phyloP scores from a whole-genome alignment of 1,140 invertebrate genomes.

The Holotrichia oblita region DNA sequence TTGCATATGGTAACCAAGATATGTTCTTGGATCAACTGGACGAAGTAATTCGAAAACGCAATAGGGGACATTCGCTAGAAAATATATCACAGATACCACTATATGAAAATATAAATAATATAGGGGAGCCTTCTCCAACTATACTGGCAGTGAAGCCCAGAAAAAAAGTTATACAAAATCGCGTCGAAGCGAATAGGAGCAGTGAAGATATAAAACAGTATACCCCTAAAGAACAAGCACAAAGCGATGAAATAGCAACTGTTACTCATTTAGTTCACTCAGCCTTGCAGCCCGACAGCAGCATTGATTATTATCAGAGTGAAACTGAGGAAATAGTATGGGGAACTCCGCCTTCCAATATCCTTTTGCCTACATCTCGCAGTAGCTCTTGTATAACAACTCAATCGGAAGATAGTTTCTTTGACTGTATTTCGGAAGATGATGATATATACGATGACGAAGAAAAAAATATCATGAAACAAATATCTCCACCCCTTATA shows the following conservation, averaged over 20 bases:
- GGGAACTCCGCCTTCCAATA: conserved; percentile 11
- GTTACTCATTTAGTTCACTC: not conserved
- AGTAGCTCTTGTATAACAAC: not conserved
- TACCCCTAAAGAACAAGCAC: not conserved
- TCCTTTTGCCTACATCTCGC: not conserved
- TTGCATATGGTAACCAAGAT: not conserved
- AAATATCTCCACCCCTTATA: not conserved
- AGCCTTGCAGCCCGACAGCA: not conserved
- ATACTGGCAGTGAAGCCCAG: not conserved
- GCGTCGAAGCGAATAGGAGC: not conserved
- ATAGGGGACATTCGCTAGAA: not conserved
- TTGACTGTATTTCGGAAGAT: conserved; percentile 11
- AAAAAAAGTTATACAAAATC: not conserved
- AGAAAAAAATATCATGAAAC: conserved; percentile 13
- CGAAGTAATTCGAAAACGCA: not conserved
- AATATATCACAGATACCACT: not conserved
- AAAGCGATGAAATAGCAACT: not conserved
- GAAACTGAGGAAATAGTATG: not conserved
- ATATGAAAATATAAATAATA: not conserved
- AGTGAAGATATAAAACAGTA: not conserved
- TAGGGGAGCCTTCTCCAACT: not conserved
- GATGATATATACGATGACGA: conserved; percentile 22
- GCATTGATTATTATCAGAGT: not conserved
- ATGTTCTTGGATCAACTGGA: not conserved
- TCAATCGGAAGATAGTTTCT: conserved; percentile 22